Conservation (phyloP, 2,113 vertebrate genomes). For the Orycteropus afer region DNA sequence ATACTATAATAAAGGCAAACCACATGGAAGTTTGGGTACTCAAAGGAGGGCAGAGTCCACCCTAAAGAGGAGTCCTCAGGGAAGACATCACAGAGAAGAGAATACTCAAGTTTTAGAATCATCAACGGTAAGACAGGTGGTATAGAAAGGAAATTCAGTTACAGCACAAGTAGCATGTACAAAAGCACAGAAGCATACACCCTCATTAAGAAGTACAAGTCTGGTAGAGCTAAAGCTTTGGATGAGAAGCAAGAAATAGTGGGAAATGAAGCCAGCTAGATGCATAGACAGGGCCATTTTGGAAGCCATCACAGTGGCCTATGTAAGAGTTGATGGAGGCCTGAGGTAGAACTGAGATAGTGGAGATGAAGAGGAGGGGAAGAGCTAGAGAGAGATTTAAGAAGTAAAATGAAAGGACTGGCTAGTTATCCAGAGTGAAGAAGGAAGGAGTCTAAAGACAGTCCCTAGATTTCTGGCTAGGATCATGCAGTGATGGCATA, state of each 20-base stretch:
- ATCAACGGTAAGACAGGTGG: neutral
- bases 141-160: neutral
- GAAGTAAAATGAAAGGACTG: neutral
- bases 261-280: neutral
- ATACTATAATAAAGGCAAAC: neutral
- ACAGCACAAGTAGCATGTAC: neutral
- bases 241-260: neutral
- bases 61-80: neutral
- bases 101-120: neutral
- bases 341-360: neutral
- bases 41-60: neutral
- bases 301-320: neutral
- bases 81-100: slow-evolving; percentile 16
- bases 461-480: neutral
- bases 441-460: neutral
- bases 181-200: slow-evolving; percentile 6
- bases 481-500: neutral
- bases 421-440: neutral
- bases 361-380: neutral
- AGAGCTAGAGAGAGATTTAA: neutral
- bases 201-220: neutral
- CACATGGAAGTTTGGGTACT: neutral
- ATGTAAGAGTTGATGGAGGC: neutral
- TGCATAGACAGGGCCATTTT: neutral
- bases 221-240: neutral